Evolutionary conservation across 1,140 invertebrate genomes (phyloP).

Genomic region (Cyphomyrmex costatus): DNA sequence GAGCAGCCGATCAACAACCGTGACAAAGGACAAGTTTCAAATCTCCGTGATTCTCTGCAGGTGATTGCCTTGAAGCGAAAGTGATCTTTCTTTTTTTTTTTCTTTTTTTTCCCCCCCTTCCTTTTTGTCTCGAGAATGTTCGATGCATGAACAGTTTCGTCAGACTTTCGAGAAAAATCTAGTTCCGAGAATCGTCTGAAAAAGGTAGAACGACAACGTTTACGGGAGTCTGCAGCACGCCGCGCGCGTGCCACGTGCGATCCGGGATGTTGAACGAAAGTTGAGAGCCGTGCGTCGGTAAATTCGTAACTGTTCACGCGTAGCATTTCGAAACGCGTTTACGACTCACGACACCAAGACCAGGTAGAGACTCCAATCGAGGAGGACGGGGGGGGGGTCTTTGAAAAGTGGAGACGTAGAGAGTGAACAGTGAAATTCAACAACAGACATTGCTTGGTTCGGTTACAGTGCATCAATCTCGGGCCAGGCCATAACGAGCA

Average conservation of each 20-base stretch:
- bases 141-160: background rate
- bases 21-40: background rate
- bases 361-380: background rate
- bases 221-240: background rate
- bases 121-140: background rate
- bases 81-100: background rate
- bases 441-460: constrained; percentile 63
- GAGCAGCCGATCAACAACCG: background rate
- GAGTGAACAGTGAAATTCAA: constrained; percentile 55
- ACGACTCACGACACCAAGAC: background rate
- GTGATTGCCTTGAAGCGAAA: background rate
- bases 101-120: background rate
- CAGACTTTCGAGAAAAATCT: background rate
- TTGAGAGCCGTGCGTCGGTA: constrained; percentile 69
- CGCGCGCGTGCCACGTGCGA: constrained; percentile 52
- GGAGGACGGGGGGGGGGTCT: background rate
- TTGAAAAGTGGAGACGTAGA: constrained; percentile 19
- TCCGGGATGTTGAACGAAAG: constrained; percentile 49
- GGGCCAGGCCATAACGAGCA: background rate
- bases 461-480: constrained; percentile 64
- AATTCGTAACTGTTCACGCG: constrained; percentile 62
- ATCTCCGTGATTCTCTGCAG: constrained; percentile 2
- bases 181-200: background rate
- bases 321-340: constrained; percentile 1
- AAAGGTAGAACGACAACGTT: background rate